These are phyloP conservation scores for Hystrix brachyura DNA, from an alignment of 2,113 vertebrate genomes.

Conservation along the genomic window DNA sequence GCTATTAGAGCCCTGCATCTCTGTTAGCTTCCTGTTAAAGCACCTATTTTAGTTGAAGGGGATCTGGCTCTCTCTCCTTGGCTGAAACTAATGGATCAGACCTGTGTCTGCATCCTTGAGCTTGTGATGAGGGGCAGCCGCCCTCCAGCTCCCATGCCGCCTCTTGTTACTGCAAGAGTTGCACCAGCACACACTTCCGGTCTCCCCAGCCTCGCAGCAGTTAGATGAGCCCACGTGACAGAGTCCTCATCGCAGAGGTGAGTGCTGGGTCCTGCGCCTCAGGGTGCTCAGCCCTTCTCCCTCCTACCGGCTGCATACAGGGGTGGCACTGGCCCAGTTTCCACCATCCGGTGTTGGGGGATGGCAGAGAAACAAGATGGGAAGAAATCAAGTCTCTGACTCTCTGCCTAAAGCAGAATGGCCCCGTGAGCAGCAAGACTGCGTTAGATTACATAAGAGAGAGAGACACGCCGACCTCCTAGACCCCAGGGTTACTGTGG, in stretches of 20 bases:
- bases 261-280: neutral
- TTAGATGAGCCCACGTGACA: neutral
- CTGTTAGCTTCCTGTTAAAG: neutral
- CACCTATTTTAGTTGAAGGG: conserved; percentile 1
- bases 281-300: neutral
- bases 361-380: neutral
- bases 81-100: neutral
- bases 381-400: neutral
- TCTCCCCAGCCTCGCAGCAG: neutral
- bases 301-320: neutral
- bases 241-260: neutral
- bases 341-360: neutral
- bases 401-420: neutral
- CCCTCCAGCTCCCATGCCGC: neutral
- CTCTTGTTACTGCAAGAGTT: neutral
- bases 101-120: neutral
- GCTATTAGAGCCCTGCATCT: neutral
- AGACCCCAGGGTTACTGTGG: neutral
- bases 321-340: neutral
- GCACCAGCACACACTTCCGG: no score
- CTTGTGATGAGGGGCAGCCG: neutral
- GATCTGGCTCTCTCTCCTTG: neutral
- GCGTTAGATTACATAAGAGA: neutral
- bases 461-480: neutral
- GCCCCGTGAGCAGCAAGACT: neutral